Conservation (phyloP, 2,113 vertebrate species). For the Aldabrachelys gigantea region DNA sequence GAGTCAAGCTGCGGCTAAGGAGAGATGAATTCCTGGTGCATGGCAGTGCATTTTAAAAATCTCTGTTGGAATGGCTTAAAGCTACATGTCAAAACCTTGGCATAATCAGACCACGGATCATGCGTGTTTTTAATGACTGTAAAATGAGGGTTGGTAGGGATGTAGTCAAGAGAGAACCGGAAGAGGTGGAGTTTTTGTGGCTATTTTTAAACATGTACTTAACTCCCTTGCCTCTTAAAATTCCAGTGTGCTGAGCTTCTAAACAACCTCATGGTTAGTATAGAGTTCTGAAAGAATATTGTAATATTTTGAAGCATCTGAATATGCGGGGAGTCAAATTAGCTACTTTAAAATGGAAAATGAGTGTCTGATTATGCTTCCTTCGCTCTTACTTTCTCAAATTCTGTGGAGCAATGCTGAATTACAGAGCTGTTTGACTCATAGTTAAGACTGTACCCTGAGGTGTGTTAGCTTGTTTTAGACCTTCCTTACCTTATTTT, state of each 20-base stretch:
- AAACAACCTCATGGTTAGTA: background rate
- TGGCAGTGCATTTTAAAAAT: background rate
- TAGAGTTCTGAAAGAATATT: background rate
- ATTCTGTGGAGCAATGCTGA: background rate
- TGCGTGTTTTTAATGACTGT: background rate
- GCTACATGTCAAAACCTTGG: background rate
- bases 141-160: background rate
- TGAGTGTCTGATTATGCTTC: background rate
- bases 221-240: background rate
- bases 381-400: background rate
- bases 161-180: background rate
- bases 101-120: background rate
- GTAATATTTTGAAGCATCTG: background rate
- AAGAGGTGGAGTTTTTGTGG: background rate
- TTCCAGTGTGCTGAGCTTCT: background rate
- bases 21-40: background rate
- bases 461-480: background rate
- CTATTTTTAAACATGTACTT: background rate
- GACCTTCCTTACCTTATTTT: background rate
- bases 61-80: background rate
- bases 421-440: background rate
- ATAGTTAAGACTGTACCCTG: background rate
- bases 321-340: background rate
- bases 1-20: background rate
- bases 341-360: background rate